Evolutionary conservation across 1,140 invertebrate species (phyloP), one percentile per base, ranked within the genome.

Genomic region (Papilio polyxenes): DNA sequence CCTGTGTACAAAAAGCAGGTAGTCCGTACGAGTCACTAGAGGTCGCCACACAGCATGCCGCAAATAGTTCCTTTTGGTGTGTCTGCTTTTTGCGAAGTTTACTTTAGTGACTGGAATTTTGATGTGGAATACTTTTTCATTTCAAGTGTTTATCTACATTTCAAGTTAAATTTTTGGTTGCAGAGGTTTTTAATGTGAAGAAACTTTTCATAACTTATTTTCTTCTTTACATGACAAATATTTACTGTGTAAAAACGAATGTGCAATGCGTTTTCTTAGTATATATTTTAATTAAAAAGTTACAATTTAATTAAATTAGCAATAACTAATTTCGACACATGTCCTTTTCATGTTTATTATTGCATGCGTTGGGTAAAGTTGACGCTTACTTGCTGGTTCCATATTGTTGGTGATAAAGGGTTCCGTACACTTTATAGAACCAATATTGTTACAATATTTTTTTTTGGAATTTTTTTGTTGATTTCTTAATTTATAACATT

Each of bases 1-100:
- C 85, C 85, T 88, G 37, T 83, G 84, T 88, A 90, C 87, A 92
- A 92, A 92, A 89, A 91, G 88, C 92, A 93, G 92, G 92, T 93
- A 93, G 91, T 89, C 86, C 84, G 86, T 92, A 85, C 88, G 91
- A 87, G 84, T 80, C 83, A 87, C 86, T 89, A 83, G 86, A 89
- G 85, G 86, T 83, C 86, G 82, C 79, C 84, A 81, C 86, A 83
- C 83, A 79, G 84, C 84, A 83, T 86, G 83, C 86, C 86, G 85
- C 44, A 85, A 83, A 90, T 91, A 86, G 86, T 72, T 83, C 86
- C 83, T 75, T 86, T 87, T 84, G 85, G 84, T 81, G 81, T 83
- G 56, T 65, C 82, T 86, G 85, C 82, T 89, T 90, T 91, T 92
- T 91, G 88, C 84, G 85, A 89, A 89, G 89, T 89, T 89, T 87